Evolutionary conservation across 2,888 invertebrate species (phyloP).

Genomic region (Brachylomia viminalis): DNA sequence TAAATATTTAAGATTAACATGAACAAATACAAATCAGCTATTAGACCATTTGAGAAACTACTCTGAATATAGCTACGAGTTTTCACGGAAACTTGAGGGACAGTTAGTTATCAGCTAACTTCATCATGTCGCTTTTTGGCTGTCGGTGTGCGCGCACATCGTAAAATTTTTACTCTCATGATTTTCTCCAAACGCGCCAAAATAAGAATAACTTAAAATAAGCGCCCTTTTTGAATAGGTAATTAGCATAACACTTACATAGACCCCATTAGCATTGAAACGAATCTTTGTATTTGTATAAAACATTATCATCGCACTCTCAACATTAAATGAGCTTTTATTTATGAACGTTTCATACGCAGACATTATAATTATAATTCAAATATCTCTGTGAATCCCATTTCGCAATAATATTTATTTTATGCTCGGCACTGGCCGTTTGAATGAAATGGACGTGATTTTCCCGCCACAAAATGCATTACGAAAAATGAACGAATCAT

Average conservation of each 20-base stretch:
- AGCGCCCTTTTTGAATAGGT: neutral
- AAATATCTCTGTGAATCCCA: constrained; percentile 21
- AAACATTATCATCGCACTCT: neutral
- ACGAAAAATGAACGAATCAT: constrained; percentile 23
- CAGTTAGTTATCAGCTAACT: no score
- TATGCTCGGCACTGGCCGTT: constrained; percentile 7
- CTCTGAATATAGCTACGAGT: no score
- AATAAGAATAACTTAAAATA: no score
- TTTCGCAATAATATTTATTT: constrained; percentile 46
- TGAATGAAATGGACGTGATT: constrained; percentile 30
- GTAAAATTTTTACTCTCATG: no score
- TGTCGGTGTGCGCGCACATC: no score
- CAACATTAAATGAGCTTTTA: constrained; percentile 31
- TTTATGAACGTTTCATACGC: constrained; percentile 16
- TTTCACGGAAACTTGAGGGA: no score
- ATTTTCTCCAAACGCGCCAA: no score
- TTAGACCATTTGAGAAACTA: no score
- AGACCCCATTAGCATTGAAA: neutral
- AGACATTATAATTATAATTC: constrained; percentile 23
- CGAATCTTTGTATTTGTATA: constrained; percentile 5
- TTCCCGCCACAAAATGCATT: constrained; percentile 42
- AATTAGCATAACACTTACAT: neutral
- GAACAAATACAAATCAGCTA: no score
- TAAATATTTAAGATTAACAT: no score
- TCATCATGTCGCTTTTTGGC: no score